These are phyloP conservation scores for Morpho deidamia DNA, from an alignment of 2,888 invertebrate genomes.

Conservation along the genomic window DNA sequence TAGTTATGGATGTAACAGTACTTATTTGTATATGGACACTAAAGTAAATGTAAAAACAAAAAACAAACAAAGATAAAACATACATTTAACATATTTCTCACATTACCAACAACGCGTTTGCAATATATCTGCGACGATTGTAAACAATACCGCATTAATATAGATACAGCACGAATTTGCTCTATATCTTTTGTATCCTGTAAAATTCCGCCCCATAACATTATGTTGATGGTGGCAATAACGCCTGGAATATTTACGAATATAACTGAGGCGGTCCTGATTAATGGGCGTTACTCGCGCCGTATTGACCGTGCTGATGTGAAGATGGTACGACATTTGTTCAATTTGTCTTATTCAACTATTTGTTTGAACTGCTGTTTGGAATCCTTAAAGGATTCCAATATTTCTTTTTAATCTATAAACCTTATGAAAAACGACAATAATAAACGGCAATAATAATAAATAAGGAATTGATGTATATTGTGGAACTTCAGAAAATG, in stretches of 20 bases:
- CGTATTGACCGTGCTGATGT: conserved; percentile 67
- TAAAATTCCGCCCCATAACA: conserved; percentile 74
- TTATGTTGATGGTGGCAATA: conserved; percentile 76
- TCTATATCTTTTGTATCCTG: conserved; percentile 73
- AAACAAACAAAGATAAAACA: not conserved
- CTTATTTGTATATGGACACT: no score
- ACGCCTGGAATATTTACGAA: conserved; percentile 77
- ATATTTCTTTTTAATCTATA: no score
- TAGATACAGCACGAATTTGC: conserved; percentile 54
- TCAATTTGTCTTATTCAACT: conserved; percentile 26
- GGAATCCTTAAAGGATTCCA: no score
- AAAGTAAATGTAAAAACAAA: no score
- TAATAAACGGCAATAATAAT: no score
- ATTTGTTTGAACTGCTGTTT: not conserved
- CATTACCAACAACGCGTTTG: conserved; percentile 5
- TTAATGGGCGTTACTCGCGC: conserved; percentile 58
- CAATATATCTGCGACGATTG: conserved; percentile 32
- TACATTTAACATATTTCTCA: conserved; percentile 4
- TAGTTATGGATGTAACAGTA: no score
- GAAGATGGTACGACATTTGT: conserved; percentile 26
- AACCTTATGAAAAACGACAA: no score
- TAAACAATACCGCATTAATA: conserved; percentile 63
- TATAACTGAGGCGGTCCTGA: conserved; percentile 66
- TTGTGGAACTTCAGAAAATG: no score
- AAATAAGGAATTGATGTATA: no score